phyloP scores from a whole-genome alignment of 2,113 vertebrate genomes.

The Tor tambroides region DNA sequence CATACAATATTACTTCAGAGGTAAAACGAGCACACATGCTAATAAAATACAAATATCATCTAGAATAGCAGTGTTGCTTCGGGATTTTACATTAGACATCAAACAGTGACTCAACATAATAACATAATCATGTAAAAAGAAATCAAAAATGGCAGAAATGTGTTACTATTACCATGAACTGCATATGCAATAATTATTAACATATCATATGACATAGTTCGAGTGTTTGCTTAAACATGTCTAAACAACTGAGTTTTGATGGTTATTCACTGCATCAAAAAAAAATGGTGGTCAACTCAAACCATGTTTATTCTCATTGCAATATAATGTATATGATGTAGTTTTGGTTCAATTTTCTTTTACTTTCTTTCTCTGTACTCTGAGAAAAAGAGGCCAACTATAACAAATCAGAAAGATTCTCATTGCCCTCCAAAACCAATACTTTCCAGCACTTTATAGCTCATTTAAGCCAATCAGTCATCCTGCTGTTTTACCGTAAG shows the following conservation, averaged over 20 bases:
- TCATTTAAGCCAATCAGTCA: slow-evolving; percentile 21
- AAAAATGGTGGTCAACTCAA: background rate
- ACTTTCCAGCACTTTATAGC: slow-evolving; percentile 11
- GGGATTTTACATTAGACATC: background rate
- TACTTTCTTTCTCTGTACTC: background rate
- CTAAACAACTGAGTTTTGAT: background rate
- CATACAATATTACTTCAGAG: background rate
- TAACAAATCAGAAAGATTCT: slow-evolving; percentile 6
- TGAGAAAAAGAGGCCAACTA: background rate
- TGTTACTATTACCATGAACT: background rate
- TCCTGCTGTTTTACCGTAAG: slow-evolving; percentile 42
- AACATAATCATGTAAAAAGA: background rate
- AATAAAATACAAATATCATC: background rate
- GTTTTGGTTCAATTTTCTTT: background rate
- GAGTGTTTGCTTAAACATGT: background rate
- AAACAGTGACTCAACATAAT: background rate
- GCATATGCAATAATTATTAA: background rate
- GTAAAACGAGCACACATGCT: background rate
- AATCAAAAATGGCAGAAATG: background rate
- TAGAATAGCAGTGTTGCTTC: background rate
- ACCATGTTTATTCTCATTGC: background rate
- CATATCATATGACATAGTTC: background rate
- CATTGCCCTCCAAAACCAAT: slow-evolving; percentile 21
- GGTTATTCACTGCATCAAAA: background rate
- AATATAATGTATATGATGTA: background rate